Conservation (phyloP, 2,113 vertebrate species). For the Menidia beryllina region DNA sequence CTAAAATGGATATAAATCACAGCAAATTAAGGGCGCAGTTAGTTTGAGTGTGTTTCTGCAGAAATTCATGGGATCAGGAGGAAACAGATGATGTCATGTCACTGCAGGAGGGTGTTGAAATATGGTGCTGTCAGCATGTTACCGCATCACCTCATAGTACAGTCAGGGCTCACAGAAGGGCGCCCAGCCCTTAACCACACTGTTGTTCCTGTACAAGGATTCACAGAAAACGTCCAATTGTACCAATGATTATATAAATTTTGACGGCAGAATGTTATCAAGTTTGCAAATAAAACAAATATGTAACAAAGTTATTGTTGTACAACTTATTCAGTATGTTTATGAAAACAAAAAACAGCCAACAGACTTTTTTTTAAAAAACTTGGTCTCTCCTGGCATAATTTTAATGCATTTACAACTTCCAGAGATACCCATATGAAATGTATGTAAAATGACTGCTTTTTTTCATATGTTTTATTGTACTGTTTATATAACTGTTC, state of each 20-base stretch:
- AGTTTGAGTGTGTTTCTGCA: slow-evolving; percentile 49
- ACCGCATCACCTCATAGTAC: slow-evolving; percentile 60
- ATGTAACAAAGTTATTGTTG: slow-evolving; percentile 21
- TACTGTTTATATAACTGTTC: too few species aligned
- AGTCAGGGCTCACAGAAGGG: slow-evolving; percentile 32
- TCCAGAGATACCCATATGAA: slow-evolving; percentile 24
- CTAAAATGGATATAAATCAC: slow-evolving; percentile 1
- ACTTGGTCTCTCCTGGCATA: neutral
- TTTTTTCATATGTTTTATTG: too few species aligned
- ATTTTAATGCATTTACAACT: neutral
- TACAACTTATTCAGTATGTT: slow-evolving; percentile 25
- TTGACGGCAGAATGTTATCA: slow-evolving; percentile 41
- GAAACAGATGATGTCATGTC: slow-evolving; percentile 39
- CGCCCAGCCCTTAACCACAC: slow-evolving; percentile 37
- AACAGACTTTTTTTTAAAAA: slow-evolving; percentile 3
- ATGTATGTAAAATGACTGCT: slow-evolving; percentile 8
- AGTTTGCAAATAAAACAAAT: neutral
- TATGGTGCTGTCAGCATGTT: slow-evolving; percentile 60
- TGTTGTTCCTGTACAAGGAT: slow-evolving; percentile 59
- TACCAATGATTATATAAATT: slow-evolving; percentile 53
- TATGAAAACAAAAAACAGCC: slow-evolving; percentile 22
- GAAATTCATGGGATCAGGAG: slow-evolving; percentile 27
- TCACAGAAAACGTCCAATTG: slow-evolving; percentile 38
- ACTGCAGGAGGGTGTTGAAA: slow-evolving; percentile 58
- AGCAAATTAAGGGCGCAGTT: slow-evolving; percentile 7